phyloP scores from a whole-genome alignment of 2,797 vertebrate species.

The Eutrigla gurnardus region DNA sequence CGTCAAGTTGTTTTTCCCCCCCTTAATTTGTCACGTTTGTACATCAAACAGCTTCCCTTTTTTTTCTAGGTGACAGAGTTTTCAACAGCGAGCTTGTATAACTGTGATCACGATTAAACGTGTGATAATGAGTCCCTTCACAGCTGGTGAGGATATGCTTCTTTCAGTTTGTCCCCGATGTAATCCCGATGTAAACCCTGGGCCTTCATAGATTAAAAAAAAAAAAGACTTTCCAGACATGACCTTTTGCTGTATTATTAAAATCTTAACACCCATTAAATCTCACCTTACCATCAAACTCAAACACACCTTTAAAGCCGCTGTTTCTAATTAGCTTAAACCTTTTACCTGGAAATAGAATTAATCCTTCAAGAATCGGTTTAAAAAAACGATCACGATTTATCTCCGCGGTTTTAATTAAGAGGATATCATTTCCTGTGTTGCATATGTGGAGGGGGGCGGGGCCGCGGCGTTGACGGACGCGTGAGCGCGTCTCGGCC shows the following conservation, averaged over 20 bases:
- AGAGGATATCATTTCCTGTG: neutral
- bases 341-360: neutral
- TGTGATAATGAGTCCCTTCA: slow-evolving; percentile 47
- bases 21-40: slow-evolving; percentile 33
- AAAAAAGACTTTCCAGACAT: neutral
- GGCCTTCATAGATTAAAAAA: neutral
- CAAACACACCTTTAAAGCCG: neutral
- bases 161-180: slow-evolving; percentile 10
- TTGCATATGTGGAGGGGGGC: slow-evolving; percentile 48
- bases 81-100: slow-evolving; percentile 29
- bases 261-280: neutral
- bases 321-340: neutral
- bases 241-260: slow-evolving; percentile 8
- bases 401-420: neutral
- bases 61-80: slow-evolving; percentile 28
- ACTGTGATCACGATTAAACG: slow-evolving; percentile 39
- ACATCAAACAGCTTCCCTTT: slow-evolving; percentile 29
- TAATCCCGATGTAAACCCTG: slow-evolving; percentile 30
- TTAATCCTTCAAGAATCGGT: neutral
- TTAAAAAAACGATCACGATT: neutral
- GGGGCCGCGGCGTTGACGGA: slow-evolving; percentile 58
- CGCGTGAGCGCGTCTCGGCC: slow-evolving; percentile 63
- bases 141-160: slow-evolving; percentile 31
- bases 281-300: slow-evolving; percentile 4
- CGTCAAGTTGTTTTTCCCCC: neutral